Conservation (phyloP, 2,113 vertebrate species). For the Shinisaurus crocodilurus region DNA sequence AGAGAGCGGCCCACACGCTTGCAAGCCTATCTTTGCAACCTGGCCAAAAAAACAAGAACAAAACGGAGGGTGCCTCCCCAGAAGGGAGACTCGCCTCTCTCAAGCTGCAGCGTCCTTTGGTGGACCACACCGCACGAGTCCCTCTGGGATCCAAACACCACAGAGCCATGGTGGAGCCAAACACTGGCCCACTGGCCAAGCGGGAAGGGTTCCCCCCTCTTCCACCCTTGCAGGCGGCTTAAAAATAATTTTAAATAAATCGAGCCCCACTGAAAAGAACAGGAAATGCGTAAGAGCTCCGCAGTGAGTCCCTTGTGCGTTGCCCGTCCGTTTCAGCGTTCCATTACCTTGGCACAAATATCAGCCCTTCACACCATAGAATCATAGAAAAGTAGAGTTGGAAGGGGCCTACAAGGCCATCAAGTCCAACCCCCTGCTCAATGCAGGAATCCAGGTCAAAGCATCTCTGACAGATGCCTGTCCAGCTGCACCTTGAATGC, state of each 20-base stretch:
- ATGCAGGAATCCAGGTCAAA: too few relatives aligned
- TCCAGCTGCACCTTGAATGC: too few relatives aligned
- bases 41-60: too few relatives aligned
- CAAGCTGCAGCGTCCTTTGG: neutral
- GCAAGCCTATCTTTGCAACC: neutral
- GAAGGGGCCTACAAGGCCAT: too few relatives aligned
- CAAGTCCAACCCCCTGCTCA: too few relatives aligned
- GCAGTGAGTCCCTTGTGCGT: neutral
- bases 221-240: too few relatives aligned
- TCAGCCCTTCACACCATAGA: neutral
- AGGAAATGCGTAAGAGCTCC: neutral
- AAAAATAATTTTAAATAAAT: too few relatives aligned
- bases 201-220: neutral
- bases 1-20: neutral
- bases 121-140: neutral
- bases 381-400: too few relatives aligned
- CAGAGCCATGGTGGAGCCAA: neutral
- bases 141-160: neutral
- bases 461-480: too few relatives aligned
- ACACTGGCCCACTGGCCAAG: accelerated
- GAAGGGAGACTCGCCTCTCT: neutral
- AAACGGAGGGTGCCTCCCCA: too few relatives aligned
- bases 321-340: neutral
- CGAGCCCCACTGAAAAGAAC: neutral
- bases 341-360: neutral